Evolutionary conservation across 2,113 vertebrate genomes (phyloP).

Genomic region (Prietella phreatophila): DNA sequence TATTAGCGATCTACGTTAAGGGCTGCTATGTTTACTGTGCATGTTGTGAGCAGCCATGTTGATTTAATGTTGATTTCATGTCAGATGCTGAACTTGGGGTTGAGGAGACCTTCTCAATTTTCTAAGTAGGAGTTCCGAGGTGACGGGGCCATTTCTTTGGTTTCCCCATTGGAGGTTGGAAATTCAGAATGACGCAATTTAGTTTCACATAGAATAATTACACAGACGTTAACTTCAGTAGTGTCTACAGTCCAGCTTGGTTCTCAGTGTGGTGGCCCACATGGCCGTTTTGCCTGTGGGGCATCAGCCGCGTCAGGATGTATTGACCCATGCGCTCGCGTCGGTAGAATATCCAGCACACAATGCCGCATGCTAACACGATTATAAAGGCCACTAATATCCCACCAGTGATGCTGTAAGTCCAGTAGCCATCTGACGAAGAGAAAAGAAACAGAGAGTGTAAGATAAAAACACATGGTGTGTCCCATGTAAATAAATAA

Average conservation of each 20-base stretch:
- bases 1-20: too few relatives aligned
- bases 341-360: background rate
- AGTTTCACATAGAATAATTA: too few relatives aligned
- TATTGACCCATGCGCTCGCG: background rate
- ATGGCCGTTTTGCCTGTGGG: background rate
- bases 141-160: background rate
- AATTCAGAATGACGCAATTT: background rate
- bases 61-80: background rate
- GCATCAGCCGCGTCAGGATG: background rate
- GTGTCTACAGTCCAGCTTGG: background rate
- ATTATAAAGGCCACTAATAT: too few relatives aligned
- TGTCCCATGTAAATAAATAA: background rate
- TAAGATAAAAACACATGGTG: background rate
- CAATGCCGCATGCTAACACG: too few relatives aligned
- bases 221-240: background rate
- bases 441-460: background rate
- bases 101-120: background rate
- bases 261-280: background rate
- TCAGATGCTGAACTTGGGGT: background rate
- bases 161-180: background rate
- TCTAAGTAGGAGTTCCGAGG: background rate
- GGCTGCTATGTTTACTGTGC: background rate
- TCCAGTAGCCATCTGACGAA: background rate
- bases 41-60: background rate
- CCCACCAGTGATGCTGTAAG: too few relatives aligned